These are phyloP conservation scores for Oenanthe melanoleuca DNA, from an alignment of 2,113 vertebrate species.

Conservation along the genomic window DNA sequence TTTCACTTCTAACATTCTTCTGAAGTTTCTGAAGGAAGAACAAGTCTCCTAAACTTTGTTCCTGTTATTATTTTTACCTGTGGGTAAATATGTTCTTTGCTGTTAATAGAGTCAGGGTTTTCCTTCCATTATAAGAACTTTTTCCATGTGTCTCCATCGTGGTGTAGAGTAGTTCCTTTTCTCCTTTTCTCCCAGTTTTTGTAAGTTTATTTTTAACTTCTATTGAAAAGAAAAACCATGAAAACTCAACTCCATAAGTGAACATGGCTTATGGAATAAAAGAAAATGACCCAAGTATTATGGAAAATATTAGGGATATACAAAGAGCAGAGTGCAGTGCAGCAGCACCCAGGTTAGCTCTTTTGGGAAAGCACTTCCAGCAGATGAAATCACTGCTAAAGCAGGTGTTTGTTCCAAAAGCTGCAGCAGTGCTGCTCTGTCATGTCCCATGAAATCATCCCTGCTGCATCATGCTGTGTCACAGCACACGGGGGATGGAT, in stretches of 20 bases:
- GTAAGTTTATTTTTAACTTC: not conserved
- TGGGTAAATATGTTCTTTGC: not conserved
- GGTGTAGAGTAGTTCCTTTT: not conserved
- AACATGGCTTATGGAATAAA: not conserved
- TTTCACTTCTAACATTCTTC: not conserved
- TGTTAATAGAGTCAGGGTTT: not conserved
- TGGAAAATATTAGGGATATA: not conserved
- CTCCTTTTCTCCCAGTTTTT: not conserved
- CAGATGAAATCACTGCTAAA: not conserved
- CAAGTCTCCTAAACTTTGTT: not conserved
- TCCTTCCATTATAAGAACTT: not conserved
- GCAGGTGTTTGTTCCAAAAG: not conserved
- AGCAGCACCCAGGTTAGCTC: not conserved
- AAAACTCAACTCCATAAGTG: not conserved
- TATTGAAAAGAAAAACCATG: not conserved
- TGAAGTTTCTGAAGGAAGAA: not conserved
- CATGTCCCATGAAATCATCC: not conserved
- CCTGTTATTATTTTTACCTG: not conserved
- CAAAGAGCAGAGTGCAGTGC: not conserved
- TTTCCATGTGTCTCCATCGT: not conserved
- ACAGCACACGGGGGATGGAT: not conserved
- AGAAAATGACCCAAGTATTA: accelerated
- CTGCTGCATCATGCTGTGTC: not conserved
- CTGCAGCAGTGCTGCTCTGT: not conserved
- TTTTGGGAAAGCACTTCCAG: not conserved